Evolutionary conservation across 2,797 vertebrate species (phyloP).

Genomic region (Margarornis squamiger): DNA sequence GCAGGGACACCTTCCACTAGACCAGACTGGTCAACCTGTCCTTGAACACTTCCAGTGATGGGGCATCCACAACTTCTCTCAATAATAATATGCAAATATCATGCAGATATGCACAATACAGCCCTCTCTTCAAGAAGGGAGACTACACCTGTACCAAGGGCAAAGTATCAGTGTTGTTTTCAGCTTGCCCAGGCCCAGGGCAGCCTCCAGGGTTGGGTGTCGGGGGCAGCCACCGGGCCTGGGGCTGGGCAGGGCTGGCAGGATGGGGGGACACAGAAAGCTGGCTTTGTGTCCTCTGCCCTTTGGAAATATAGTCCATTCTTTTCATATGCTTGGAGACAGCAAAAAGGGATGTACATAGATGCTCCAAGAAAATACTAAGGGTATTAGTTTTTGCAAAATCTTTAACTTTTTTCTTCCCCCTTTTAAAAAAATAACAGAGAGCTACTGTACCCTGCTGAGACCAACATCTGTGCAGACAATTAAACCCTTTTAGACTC

Average conservation of each 20-base stretch:
- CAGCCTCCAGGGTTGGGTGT: neutral
- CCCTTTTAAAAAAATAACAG: conserved; percentile 14
- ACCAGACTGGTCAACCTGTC: neutral
- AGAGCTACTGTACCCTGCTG: conserved; percentile 51
- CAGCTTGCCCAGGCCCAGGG: neutral
- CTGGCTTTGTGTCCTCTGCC: neutral
- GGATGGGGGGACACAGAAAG: neutral
- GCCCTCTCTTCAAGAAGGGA: neutral
- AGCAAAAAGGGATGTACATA: neutral
- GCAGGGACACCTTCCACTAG: neutral
- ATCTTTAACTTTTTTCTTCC: neutral
- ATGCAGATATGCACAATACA: neutral
- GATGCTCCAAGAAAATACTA: conserved; percentile 23
- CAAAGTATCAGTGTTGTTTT: neutral
- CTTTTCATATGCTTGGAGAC: neutral
- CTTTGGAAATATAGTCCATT: neutral
- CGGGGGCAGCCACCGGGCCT: rapidly evolving
- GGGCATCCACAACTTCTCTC: neutral
- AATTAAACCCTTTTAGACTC: conserved; percentile 60
- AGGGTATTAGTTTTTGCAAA: neutral
- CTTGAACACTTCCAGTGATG: neutral
- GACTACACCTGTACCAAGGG: neutral
- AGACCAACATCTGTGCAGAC: conserved; percentile 60
- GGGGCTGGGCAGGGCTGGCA: neutral
- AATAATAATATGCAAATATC: neutral